A percentile compares a stretch with the other conserved stretches of the same genome.
These are phyloP conservation scores for Melieria picta DNA, from an alignment of 2,888 invertebrate genomes.

Conservation along the genomic window DNA sequence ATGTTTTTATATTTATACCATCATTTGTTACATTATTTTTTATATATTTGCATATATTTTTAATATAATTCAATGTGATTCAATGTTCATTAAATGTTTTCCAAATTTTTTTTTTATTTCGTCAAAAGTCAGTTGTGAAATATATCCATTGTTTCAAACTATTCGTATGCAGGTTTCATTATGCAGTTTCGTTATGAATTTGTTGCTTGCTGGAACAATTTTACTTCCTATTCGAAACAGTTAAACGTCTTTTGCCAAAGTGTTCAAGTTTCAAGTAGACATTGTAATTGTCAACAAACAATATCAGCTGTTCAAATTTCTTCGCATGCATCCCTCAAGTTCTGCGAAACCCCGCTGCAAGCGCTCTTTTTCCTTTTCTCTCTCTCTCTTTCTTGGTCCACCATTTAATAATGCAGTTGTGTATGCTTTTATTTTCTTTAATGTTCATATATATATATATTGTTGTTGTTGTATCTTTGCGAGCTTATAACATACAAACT, in stretches of 20 bases:
- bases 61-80: not conserved
- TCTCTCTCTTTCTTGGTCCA: not conserved
- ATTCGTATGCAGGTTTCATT: not conserved
- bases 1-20: not conserved
- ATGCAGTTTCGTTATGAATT: no score
- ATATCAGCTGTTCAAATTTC: not conserved
- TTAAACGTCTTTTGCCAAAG: no score
- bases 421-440: conserved; percentile 22
- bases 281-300: not conserved
- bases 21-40: not conserved
- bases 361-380: not conserved
- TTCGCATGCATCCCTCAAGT: not conserved
- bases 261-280: no score
- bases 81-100: no score
- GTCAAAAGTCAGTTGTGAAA: no score
- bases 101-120: no score
- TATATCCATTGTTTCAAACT: not conserved
- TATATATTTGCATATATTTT: conserved; percentile 8
- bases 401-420: conserved; percentile 17
- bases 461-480: conserved; percentile 35
- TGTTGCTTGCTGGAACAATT: no score
- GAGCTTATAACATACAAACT: conserved; percentile 60
- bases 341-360: not conserved
- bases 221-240: no score
- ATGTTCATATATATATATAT: conserved; percentile 22